Base-by-base conservation (phyloP, 2,888 invertebrate species). In the Saturnia pavonia region DNA sequence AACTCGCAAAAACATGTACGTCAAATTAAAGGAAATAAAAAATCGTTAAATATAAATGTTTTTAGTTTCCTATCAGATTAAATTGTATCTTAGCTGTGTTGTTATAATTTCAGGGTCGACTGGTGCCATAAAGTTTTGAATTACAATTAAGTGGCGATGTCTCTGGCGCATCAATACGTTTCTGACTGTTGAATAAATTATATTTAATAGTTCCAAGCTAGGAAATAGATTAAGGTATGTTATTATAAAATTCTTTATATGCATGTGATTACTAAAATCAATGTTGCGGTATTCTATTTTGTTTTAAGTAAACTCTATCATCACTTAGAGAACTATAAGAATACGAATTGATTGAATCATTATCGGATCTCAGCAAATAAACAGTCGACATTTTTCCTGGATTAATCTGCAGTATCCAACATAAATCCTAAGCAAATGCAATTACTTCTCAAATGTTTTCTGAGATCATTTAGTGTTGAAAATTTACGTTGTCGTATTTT, bases 91-190 rank as follows among this genome's bases (percentile, higher is more conserved):
- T 16, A 65, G 19, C n/a, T 54, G 34, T 54, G 48, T 68, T 57
- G 48, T 63, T 71, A 63, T 68, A 54, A 67, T 63, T 63, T 79
- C 87, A 87, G 74, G 89, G 89, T 75, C 86, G 74, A 69, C 85
- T 74, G 74, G 80, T 86, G 80, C 76, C 77, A 81, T 84, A 85
- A 82, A 83, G 71, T 76, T 76, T 74, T 71, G 79, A 82, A 86
- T 87, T 74, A 78, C 81, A 84, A 85, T 84, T 80, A 79, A 77
- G 76, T 75, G 75, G 72, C 45, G 74, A 68, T 72, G 68, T 74
- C 76, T 74, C 70, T 71, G 75, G 76, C 82, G 83, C 85, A 87
- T 86, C 85, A 72, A 71, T 80, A 76, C 73, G 42, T 73, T 75
- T 73, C 73, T 72, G 74, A 69, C 70, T 71, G 69, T 69, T 25